Evolutionary conservation across 2,888 invertebrate species (phyloP), one percentile per base, ranked within the genome.

Genomic region (Plagodis dolabraria): DNA sequence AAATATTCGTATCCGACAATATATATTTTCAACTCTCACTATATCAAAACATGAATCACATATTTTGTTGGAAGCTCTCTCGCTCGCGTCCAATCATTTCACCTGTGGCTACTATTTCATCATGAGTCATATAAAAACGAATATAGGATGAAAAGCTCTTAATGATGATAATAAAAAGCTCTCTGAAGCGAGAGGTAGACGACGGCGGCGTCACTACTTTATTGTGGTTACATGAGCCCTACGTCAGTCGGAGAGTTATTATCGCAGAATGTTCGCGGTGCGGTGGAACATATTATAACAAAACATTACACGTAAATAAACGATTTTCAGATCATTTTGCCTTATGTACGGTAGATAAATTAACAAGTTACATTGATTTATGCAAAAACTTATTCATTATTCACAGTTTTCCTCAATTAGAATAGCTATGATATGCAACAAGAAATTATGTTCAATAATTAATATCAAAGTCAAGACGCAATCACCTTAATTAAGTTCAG

Each of bases 111-210:
- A 51, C 57, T 53, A 64, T 63, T 60, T 63, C 63, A 63, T 59
- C 62, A 54, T 64, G 67, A 65, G 58, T 57, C 63, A 66, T 57
- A 64, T 63, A 60, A 68, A 68, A 63, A 61, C 54, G 57, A 67
- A 64, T 65, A 65, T 64, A 69, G 65, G 69, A 69, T 64, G 68
- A 68, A 60, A 67, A 57, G 69, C 51, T 55, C 44, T 59, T 66
- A 68, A 69, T 68, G 66, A 69, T 63, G 57, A 65, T 64, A 67
- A 71, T 74, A 74, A 74, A 74, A 74, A 70, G 67, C 67, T 68
- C 51, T 70, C 61, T 55, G 50, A 50, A 59, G 60, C 56, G 60
- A 66, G 60, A 58, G 59, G 45, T 45, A 11, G 57, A 43, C 58
- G 57, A 64, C 71, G 68, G 65, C 9, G 38, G 43, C 74, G 71